Conservation (phyloP, 2,888 invertebrate species). For the Pyrrhia umbra region DNA sequence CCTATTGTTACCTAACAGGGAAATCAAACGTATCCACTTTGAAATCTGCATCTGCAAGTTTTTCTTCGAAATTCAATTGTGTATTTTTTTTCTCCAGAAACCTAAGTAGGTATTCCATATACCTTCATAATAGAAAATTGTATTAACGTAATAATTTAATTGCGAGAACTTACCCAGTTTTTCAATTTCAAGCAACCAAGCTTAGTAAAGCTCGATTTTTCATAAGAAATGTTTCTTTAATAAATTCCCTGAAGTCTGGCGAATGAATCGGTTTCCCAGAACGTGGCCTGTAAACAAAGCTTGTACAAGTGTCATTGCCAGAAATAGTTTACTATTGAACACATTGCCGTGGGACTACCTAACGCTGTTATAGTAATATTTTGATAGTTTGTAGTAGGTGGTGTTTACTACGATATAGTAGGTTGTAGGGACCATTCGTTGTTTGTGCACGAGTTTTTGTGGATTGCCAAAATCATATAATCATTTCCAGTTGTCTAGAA, state of each 20-base stretch:
- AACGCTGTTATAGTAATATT: conserved; percentile 3
- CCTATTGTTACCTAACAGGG: neutral
- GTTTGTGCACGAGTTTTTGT: neutral
- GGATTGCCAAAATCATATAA: too few relatives aligned
- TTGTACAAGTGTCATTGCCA: conserved; percentile 48
- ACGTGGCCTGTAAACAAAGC: conserved; percentile 52
- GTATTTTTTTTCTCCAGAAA: neutral
- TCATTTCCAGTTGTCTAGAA: neutral
- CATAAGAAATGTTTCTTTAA: conserved; percentile 18
- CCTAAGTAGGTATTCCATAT: neutral
- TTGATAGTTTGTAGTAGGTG: neutral
- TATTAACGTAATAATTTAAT: conserved; percentile 4
- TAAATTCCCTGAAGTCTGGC: conserved; percentile 53
- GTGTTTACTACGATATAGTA: conserved; percentile 10
- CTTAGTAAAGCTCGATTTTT: conserved; percentile 33
- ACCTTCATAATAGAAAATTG: neutral
- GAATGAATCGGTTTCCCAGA: conserved; percentile 52
- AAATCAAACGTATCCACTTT: neutral
- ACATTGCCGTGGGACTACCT: neutral
- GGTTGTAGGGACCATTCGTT: neutral
- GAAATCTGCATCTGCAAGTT: neutral
- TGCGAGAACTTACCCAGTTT: too few relatives aligned
- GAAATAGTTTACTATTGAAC: conserved; percentile 54
- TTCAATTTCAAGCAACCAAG: neutral
- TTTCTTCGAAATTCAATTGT: conserved; percentile 5